Conservation (phyloP, 1,140 invertebrate genomes). For the Drosophila pectinifera region DNA sequence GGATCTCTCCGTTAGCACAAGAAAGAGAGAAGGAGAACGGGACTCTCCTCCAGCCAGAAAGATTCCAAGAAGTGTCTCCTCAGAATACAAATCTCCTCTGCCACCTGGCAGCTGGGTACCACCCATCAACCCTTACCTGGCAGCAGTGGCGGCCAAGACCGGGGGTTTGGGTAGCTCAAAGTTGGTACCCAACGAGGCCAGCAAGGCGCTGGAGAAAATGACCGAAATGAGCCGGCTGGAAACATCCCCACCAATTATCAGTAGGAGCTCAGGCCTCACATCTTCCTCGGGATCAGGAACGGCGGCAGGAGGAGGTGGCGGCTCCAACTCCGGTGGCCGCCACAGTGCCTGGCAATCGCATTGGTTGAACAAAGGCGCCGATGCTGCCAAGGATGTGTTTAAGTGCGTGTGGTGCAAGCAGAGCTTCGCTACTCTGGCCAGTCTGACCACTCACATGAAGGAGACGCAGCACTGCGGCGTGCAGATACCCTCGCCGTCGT, state of each 20-base stretch:
- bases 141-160: conserved; percentile 88
- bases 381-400: conserved; percentile 96
- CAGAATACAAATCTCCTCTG: conserved; percentile 85
- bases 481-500: conserved; percentile 87
- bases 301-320: conserved; percentile 54
- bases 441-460: conserved; percentile 97
- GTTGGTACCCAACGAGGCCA: conserved; percentile 89
- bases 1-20: conserved; percentile 91
- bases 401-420: conserved; percentile 98
- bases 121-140: conserved; percentile 92
- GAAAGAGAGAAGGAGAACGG: conserved; percentile 86
- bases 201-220: conserved; percentile 96
- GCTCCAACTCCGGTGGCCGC: conserved; percentile 86
- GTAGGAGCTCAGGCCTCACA: conserved; percentile 35
- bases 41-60: conserved; percentile 87
- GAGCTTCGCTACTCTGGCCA: conserved; percentile 94
- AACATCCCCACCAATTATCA: conserved; percentile 37
- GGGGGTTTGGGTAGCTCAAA: conserved; percentile 87
- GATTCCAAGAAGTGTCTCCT: conserved; percentile 86
- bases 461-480: conserved; percentile 96
- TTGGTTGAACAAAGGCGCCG: conserved; percentile 96
- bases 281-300: conserved; percentile 69
- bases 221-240: conserved; percentile 92
- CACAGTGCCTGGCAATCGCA: conserved; percentile 97
- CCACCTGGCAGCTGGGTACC: conserved; percentile 91